phyloP scores from a whole-genome alignment of 2,888 invertebrate genomes.

The Harpalus rubripes region DNA sequence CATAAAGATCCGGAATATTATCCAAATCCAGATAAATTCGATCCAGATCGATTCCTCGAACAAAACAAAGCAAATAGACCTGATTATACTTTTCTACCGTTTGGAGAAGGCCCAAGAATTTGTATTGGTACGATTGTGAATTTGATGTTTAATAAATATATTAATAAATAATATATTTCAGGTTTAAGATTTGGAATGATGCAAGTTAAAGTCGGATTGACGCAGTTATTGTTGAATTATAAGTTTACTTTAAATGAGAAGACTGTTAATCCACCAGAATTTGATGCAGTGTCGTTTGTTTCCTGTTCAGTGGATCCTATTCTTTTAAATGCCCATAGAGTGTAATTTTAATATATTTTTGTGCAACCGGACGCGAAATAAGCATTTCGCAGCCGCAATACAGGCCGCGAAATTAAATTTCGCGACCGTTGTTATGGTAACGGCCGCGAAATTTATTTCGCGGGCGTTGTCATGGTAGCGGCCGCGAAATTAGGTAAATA shows the following conservation, averaged over 20 bases:
- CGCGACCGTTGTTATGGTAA: too few species aligned
- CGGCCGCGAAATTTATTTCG: too few species aligned
- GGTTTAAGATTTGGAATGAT: slow-evolving; percentile 61
- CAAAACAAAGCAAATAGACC: slow-evolving; percentile 76
- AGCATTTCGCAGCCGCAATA: too few species aligned
- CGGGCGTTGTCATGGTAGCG: too few species aligned
- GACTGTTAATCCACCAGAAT: slow-evolving; percentile 28
- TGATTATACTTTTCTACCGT: slow-evolving; percentile 75
- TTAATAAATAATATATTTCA: slow-evolving; percentile 11
- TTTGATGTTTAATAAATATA: neutral
- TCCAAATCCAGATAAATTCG: slow-evolving; percentile 80
- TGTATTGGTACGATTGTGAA: slow-evolving; percentile 74
- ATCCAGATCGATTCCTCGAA: slow-evolving; percentile 80
- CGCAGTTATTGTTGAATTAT: slow-evolving; percentile 56
- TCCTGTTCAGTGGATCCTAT: slow-evolving; percentile 13
- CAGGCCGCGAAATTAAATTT: too few species aligned
- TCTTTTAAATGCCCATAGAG: slow-evolving; percentile 48
- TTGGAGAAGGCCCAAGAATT: slow-evolving; percentile 76
- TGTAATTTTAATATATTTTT: neutral
- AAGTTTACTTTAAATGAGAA: slow-evolving; percentile 58
- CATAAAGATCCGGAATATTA: slow-evolving; percentile 73
- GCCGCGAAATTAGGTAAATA: too few species aligned
- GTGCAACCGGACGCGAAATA: too few species aligned
- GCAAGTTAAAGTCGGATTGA: slow-evolving; percentile 61
- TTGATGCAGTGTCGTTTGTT: slow-evolving; percentile 44